These are phyloP conservation scores for Nowickia ferox DNA, from an alignment of 2,888 invertebrate species.

Conservation along the genomic window DNA sequence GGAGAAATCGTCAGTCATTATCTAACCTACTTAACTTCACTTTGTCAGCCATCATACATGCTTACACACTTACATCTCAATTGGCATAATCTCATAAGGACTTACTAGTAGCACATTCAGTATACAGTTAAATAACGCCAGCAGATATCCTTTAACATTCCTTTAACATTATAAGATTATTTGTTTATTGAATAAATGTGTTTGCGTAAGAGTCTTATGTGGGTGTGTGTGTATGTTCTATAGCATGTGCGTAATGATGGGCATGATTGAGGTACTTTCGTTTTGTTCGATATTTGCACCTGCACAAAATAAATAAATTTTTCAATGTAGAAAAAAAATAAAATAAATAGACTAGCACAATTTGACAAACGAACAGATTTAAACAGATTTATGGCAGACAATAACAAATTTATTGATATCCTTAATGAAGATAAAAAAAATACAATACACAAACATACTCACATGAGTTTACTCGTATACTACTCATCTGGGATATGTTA, in stretches of 20 bases:
- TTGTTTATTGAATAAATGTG: conserved; percentile 22
- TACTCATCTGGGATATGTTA: too few relatives aligned
- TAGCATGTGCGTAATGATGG: neutral
- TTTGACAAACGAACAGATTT: conserved; percentile 44
- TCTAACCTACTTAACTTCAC: neutral
- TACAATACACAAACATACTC: neutral
- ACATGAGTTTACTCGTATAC: too few relatives aligned
- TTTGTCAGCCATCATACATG: conserved; percentile 25
- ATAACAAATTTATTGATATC: conserved; percentile 5
- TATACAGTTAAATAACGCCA: neutral
- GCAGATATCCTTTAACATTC: conserved; percentile 15
- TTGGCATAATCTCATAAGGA: conserved; percentile 32
- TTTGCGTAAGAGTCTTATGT: neutral
- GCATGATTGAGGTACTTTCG: conserved; percentile 22
- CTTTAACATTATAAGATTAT: conserved; percentile 6
- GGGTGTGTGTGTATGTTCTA: neutral
- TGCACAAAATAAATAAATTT: conserved; percentile 32
- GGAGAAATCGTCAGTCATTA: conserved; percentile 39
- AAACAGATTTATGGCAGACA: conserved; percentile 38
- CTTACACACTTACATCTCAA: conserved; percentile 3
- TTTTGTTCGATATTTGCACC: conserved; percentile 33
- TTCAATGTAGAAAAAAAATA: neutral
- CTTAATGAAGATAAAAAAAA: neutral
- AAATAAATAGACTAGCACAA: neutral
- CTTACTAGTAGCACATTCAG: neutral